Conservation (phyloP, 2,797 vertebrate genomes). For the Melanotaenia boesemani region DNA sequence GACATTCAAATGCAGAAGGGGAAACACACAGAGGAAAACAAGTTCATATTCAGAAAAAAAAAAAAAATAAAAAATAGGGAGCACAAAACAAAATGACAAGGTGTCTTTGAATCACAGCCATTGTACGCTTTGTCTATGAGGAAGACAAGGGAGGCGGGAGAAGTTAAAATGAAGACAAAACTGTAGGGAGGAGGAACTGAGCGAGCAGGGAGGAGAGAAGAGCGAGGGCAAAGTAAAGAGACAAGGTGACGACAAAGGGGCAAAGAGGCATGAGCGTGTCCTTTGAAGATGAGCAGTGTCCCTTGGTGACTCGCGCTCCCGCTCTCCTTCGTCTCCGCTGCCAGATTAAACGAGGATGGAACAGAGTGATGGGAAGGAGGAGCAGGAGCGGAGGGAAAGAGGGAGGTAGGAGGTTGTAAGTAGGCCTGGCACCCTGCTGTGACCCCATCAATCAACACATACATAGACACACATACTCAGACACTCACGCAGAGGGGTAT, state of each 20-base stretch:
- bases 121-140: constrained; percentile 26
- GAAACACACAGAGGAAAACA: constrained; percentile 9
- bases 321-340: constrained; percentile 60
- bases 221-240: constrained; percentile 65
- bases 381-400: constrained; percentile 47
- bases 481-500: constrained; percentile 34
- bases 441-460: constrained; percentile 77
- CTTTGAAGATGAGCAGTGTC: constrained; percentile 74
- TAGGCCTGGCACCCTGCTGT: constrained; percentile 78
- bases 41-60: constrained; percentile 14
- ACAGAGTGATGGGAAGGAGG: constrained; percentile 55
- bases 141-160: constrained; percentile 34
- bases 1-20: constrained; percentile 34
- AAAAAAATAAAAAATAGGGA: constrained; percentile 9
- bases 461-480: constrained; percentile 47
- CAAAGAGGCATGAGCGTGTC: constrained; percentile 49
- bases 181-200: constrained; percentile 52
- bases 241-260: constrained; percentile 60
- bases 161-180: constrained; percentile 71
- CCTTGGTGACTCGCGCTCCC: constrained; percentile 66
- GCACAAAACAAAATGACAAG: constrained; percentile 58
- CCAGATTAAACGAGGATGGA: constrained; percentile 72
- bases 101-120: constrained; percentile 42
- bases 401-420: constrained; percentile 58
- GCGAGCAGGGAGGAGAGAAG: constrained; percentile 39